These are phyloP conservation scores for Trachelus tabidus DNA, from an alignment of 2,888 invertebrate species.

Conservation along the genomic window DNA sequence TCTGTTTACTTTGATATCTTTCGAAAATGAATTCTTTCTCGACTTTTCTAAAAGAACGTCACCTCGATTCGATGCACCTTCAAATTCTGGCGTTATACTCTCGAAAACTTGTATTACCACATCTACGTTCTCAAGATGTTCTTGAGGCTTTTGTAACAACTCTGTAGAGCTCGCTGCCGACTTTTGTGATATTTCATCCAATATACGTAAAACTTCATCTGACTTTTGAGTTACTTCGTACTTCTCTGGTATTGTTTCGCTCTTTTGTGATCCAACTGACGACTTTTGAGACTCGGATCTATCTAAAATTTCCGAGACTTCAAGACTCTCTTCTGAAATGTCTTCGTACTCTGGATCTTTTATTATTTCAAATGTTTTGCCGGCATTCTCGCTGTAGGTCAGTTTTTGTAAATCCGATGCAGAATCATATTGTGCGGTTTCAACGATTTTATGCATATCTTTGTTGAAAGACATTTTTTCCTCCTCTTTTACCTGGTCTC, in stretches of 20 bases:
- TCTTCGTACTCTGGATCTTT: conserved; percentile 57
- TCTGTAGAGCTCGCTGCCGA: conserved; percentile 24
- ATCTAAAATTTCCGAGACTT: conserved; percentile 61
- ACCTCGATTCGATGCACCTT: neutral
- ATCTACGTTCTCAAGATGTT: neutral
- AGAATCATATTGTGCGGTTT: neutral
- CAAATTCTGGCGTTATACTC: neutral
- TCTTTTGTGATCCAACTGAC: conserved; percentile 34
- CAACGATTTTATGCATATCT: neutral
- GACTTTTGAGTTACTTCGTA: conserved; percentile 51
- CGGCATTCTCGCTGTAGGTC: neutral
- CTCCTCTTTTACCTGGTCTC: neutral
- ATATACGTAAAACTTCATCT: conserved; percentile 52
- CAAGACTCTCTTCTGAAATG: conserved; percentile 62
- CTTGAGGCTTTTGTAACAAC: conserved; percentile 2
- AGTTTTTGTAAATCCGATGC: neutral
- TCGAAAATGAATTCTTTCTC: neutral
- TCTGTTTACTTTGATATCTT: neutral
- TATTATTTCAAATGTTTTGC: conserved; percentile 11
- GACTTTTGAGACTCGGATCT: conserved; percentile 42
- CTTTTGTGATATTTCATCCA: conserved; percentile 53
- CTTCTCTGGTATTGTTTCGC: conserved; percentile 44
- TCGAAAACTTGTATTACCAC: neutral
- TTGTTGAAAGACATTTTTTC: neutral
- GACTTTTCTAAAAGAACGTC: neutral